phyloP scores from a whole-genome alignment of 2,113 vertebrate species.

The Crocuta crocuta region DNA sequence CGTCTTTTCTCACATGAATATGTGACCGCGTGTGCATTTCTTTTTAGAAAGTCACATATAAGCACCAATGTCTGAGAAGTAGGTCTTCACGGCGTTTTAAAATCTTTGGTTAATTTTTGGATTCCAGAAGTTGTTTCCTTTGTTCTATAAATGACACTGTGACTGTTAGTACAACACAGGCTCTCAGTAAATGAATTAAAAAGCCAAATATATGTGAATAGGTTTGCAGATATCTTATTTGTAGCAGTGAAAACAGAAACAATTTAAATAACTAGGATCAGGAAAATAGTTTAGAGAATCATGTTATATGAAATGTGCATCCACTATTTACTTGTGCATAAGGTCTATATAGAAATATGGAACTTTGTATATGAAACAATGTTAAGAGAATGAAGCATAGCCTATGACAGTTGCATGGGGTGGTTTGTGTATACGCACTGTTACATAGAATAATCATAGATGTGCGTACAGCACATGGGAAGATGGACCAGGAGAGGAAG shows the following conservation, averaged over 20 bases:
- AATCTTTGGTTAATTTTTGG: background rate
- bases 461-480: background rate
- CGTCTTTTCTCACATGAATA: background rate
- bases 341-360: background rate
- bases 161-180: accelerated
- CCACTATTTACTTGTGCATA: background rate
- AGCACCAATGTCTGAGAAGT: background rate
- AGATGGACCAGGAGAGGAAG: background rate
- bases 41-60: background rate
- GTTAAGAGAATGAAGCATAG: background rate
- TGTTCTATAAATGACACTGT: background rate
- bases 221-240: background rate
- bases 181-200: background rate
- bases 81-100: background rate
- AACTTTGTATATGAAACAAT: background rate
- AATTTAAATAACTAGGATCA: background rate
- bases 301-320: background rate
- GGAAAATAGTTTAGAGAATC: background rate
- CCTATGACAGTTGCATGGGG: background rate
- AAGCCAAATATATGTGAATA: background rate
- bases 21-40: background rate
- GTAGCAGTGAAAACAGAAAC: background rate
- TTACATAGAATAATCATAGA: background rate
- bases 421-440: background rate
- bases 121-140: background rate